phyloP scores from a whole-genome alignment of 2,797 vertebrate genomes.

The Falco biarmicus region DNA sequence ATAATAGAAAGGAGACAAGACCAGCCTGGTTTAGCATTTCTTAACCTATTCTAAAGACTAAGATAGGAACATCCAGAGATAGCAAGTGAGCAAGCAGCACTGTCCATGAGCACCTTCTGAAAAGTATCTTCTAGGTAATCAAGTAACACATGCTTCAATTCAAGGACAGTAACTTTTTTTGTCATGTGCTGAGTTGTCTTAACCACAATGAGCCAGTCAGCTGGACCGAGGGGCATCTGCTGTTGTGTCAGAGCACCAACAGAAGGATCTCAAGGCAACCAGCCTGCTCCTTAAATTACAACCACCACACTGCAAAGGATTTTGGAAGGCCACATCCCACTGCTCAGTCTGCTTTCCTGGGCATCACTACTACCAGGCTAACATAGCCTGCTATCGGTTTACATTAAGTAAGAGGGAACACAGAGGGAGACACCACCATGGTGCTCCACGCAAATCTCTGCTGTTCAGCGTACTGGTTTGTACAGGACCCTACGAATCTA shows the following conservation, averaged over 20 bases:
- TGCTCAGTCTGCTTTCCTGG: neutral
- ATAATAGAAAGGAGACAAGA: neutral
- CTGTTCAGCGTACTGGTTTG: neutral
- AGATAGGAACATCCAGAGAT: neutral
- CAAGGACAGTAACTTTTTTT: neutral
- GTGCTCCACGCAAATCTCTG: neutral
- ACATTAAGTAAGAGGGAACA: neutral
- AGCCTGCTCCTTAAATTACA: neutral
- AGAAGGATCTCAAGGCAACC: neutral
- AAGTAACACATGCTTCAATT: neutral
- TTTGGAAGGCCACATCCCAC: neutral
- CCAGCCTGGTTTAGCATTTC: neutral
- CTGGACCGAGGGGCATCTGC: neutral
- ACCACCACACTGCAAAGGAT: neutral
- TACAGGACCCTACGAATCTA: neutral
- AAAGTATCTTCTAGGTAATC: neutral
- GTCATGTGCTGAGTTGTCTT: neutral
- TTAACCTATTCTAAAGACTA: neutral
- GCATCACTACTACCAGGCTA: neutral
- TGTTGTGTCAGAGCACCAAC: neutral
- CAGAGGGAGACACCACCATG: accelerated
- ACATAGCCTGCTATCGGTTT: neutral
- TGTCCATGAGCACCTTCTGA: neutral
- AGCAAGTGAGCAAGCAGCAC: neutral
- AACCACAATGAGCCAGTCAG: neutral